Evolutionary conservation across 2,888 invertebrate species (phyloP).

Genomic region (Ectemnius cavifrons): DNA sequence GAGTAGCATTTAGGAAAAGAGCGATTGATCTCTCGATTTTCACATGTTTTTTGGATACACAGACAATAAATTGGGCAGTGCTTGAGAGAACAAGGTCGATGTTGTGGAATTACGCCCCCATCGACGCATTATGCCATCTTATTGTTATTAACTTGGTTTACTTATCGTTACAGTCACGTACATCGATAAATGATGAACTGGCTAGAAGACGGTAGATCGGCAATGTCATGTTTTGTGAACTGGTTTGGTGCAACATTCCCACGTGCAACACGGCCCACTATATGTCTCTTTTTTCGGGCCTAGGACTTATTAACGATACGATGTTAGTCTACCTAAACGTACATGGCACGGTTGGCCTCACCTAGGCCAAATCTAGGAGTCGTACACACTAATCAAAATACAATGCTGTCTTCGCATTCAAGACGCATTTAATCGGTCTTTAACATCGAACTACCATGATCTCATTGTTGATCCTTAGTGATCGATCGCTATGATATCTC

Average conservation of each 20-base stretch:
- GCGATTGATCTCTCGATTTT: conserved; percentile 17
- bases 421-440: conserved; percentile 28
- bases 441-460: conserved; percentile 22
- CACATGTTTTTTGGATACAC: conserved; percentile 23
- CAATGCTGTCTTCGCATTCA: conserved; percentile 20
- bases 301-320: conserved; percentile 29
- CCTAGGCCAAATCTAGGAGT: conserved; percentile 42
- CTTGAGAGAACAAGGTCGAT: conserved; percentile 39
- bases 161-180: conserved; percentile 14
- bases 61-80: conserved; percentile 37
- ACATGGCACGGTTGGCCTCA: conserved; percentile 47
- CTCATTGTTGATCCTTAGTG: neutral
- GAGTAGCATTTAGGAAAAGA: neutral
- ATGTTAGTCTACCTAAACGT: conserved; percentile 47
- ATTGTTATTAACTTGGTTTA: conserved; percentile 20
- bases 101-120: neutral
- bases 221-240: neutral
- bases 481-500: conserved; percentile 1
- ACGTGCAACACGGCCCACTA: neutral
- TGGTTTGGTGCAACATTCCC: neutral
- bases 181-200: conserved; percentile 10
- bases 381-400: conserved; percentile 36
- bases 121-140: conserved; percentile 17
- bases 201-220: conserved; percentile 3
- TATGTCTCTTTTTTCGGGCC: conserved; percentile 9